phyloP scores from a whole-genome alignment of 2,113 vertebrate genomes.

The Nesoenas mayeri region DNA sequence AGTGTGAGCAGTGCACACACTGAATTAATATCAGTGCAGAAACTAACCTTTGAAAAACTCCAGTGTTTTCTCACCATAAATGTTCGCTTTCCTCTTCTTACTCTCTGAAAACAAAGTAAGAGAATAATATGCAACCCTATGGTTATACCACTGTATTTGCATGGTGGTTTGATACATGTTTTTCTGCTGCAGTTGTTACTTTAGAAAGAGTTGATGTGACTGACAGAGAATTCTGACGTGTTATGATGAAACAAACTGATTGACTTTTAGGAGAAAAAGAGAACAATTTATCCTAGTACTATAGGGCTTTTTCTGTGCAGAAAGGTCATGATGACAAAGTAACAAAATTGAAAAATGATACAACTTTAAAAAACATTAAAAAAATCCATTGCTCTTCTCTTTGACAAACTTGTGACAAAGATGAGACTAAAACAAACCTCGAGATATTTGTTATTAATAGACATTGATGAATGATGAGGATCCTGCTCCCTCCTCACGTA shows the following conservation, averaged over 20 bases:
- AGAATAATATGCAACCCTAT: not conserved
- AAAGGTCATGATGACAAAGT: conserved; percentile 42
- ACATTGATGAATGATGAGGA: not conserved
- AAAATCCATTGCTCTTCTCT: not conserved
- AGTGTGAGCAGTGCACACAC: not conserved
- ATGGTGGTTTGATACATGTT: not conserved
- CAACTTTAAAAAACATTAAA: not conserved
- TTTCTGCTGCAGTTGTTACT: not conserved
- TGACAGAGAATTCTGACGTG: conserved; percentile 31
- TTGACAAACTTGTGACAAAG: not conserved
- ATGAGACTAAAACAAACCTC: not conserved
- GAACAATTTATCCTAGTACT: conserved; percentile 38
- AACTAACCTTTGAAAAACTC: not conserved
- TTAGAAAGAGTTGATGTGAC: conserved; percentile 27
- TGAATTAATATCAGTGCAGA: not conserved
- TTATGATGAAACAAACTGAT: conserved; percentile 2
- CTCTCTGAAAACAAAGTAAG: not conserved
- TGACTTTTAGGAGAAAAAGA: conserved; percentile 47
- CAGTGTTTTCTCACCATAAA: not conserved
- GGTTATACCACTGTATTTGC: not conserved
- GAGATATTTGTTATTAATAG: not conserved
- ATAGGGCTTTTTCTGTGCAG: conserved; percentile 24
- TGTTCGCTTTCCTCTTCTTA: not conserved
- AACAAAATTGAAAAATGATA: conserved; percentile 25
- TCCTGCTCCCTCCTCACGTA: not conserved